Evolutionary conservation across 2,888 invertebrate species (phyloP), one percentile per base, ranked within the genome.

Genomic region (Physocephala rufipes): DNA sequence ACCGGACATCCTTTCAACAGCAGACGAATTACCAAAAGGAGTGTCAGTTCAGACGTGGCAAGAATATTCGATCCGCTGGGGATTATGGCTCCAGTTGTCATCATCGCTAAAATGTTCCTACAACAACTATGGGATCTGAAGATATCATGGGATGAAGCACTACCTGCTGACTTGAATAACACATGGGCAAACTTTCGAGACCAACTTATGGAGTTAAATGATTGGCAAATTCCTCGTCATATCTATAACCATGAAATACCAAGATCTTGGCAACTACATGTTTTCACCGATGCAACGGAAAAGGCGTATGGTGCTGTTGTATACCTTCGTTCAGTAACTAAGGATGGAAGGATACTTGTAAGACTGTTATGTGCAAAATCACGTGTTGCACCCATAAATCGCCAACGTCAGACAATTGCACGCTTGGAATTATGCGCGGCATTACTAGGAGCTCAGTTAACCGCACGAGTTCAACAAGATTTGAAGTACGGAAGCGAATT

Each of bases 301-400:
- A 43, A 62, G 36, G 62, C 62, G 36, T 62, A 61, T 43, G 61
- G 61, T 16, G 61, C 61, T 61, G 61, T 43, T 16, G 28, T 61
- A 45, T 62, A 43, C 19, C 9, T 28, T 12, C 28, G 62, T n/a
- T 2, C 62, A 43, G 9, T 21, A 4, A n/a, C 24, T 12, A 43
- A 62, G 19, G 43, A 62, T 62, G 62, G 62, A 30, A 62, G 16
- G 24, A 62, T 43, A 9, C 16, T 45, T 36, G 62, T 62, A 13
- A 5, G 47, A 45, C 24, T n/a, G 62, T 47, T 36, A 45, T 62
- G 62, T 21, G 62, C 62, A 43, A 30, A n/a, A 24, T 5, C n/a
- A 2, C 62, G 62, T 12, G 62, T 62, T 43, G 36, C 62, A 7
- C 62, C 30, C n/a, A 61, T 62, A 2, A 62, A 62, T n/a, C 19